Conservation (phyloP, 2,797 vertebrate genomes). For the Siniperca scherzeri region DNA sequence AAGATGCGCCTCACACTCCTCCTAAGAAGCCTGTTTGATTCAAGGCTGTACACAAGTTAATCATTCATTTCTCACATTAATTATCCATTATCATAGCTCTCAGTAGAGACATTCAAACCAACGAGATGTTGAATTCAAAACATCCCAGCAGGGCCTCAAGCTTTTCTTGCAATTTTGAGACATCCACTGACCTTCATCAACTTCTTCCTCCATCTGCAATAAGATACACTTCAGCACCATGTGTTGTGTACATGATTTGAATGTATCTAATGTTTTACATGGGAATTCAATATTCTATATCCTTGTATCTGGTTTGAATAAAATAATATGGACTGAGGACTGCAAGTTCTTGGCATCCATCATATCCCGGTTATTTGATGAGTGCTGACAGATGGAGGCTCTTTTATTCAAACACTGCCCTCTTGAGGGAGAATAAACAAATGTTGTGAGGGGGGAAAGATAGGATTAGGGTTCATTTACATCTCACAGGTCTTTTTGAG, state of each 20-base stretch:
- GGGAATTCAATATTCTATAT: slow-evolving; percentile 10
- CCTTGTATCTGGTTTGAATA: slow-evolving; percentile 60
- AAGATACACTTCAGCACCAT: slow-evolving; percentile 1
- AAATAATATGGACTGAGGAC: slow-evolving; percentile 26
- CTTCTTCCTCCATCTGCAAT: background rate
- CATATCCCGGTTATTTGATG: slow-evolving; percentile 50
- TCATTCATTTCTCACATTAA: slow-evolving; percentile 32
- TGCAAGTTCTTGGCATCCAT: slow-evolving; percentile 54
- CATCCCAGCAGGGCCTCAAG: background rate
- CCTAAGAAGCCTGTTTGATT: background rate
- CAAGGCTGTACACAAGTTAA: slow-evolving; percentile 19
- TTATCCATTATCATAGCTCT: slow-evolving; percentile 19
- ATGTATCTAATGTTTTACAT: slow-evolving; percentile 17
- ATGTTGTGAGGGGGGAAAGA: slow-evolving; percentile 16
- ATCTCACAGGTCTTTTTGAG: slow-evolving; percentile 11
- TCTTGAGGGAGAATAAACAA: slow-evolving; percentile 81
- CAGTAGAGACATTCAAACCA: slow-evolving; percentile 3
- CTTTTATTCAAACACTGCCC: slow-evolving; percentile 86
- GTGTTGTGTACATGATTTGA: slow-evolving; percentile 12
- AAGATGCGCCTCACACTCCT: slow-evolving; percentile 7
- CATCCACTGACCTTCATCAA: background rate
- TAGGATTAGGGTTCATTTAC: slow-evolving; percentile 20
- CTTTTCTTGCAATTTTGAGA: background rate
- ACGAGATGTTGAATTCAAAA: background rate
- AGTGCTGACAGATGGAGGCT: slow-evolving; percentile 71